Evolutionary conservation across 2,113 vertebrate genomes (phyloP).

Genomic region (Neotoma lepida): DNA sequence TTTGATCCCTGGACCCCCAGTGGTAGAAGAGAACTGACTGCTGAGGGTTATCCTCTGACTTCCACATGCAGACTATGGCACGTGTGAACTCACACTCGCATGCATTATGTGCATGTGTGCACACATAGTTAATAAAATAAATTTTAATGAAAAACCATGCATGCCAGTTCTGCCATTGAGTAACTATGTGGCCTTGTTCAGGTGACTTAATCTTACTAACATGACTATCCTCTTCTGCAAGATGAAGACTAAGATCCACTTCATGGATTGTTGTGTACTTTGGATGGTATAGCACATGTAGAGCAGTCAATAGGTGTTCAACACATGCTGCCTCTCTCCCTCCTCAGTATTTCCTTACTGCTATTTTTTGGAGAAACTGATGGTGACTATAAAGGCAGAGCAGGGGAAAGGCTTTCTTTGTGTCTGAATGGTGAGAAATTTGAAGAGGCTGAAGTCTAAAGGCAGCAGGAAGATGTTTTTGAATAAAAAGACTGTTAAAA

Average conservation of each 20-base stretch:
- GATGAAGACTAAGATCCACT: background rate
- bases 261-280: background rate
- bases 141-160: background rate
- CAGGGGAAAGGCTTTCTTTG: background rate
- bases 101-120: background rate
- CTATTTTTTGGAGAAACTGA: background rate
- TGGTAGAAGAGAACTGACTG: background rate
- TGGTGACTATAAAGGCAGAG: background rate
- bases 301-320: background rate
- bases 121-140: background rate
- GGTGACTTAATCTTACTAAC: background rate
- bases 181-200: background rate
- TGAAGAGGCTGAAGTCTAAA: background rate
- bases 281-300: background rate
- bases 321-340: background rate
- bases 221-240: background rate
- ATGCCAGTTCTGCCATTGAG: background rate
- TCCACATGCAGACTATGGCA: background rate
- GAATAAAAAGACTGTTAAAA: background rate
- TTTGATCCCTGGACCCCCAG: background rate
- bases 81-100: background rate
- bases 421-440: background rate
- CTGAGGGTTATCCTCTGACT: background rate
- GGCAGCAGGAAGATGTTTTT: conserved; percentile 29
- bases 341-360: background rate